Conservation (phyloP, 2,113 vertebrate genomes). For the Formicarius rufipectus region DNA sequence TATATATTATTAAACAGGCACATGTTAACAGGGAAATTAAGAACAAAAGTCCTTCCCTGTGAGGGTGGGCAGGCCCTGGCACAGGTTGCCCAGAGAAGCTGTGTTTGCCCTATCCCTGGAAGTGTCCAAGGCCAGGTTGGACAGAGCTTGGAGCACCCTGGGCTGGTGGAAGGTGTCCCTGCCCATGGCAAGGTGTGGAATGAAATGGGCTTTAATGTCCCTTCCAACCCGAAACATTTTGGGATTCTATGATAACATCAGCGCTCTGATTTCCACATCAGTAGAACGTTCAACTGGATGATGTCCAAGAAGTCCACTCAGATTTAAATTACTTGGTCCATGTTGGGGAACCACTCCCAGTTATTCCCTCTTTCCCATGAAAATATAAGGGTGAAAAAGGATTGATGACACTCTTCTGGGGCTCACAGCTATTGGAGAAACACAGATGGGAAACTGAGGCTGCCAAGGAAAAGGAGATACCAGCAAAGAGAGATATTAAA, state of each 20-base stretch:
- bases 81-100: fast-evolving
- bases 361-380: background rate
- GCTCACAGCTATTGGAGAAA: background rate
- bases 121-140: background rate
- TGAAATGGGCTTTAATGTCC: background rate
- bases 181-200: background rate
- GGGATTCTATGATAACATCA: fast-evolving
- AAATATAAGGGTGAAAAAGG: background rate
- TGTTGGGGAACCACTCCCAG: background rate
- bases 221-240: background rate
- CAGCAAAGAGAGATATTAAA: background rate
- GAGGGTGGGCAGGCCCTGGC: background rate
- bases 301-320: background rate
- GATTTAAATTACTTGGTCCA: background rate
- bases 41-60: background rate
- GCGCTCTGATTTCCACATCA: background rate
- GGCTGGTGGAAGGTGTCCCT: background rate
- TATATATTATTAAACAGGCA: too few relatives aligned
- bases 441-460: background rate
- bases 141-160: fast-evolving
- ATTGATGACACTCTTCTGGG: background rate
- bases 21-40: fast-evolving
- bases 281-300: background rate
- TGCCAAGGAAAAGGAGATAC: background rate
- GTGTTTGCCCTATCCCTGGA: background rate